phyloP scores from a whole-genome alignment of 2,113 vertebrate species.

The Synchiropus splendidus region DNA sequence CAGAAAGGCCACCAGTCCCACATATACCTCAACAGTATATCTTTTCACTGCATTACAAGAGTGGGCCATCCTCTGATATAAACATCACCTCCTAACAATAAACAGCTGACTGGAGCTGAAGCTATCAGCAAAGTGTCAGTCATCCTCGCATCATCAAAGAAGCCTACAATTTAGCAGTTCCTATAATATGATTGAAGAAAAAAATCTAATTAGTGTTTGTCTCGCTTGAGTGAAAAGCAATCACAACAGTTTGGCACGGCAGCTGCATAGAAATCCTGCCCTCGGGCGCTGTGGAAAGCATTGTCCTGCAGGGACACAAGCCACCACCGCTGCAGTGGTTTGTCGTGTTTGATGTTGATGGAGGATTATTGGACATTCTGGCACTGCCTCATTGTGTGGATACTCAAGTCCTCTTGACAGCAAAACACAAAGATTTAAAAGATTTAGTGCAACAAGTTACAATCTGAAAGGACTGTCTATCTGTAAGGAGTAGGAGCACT shows the following conservation, averaged over 20 bases:
- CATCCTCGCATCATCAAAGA: slow-evolving; percentile 38
- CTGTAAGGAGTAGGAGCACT: too few species aligned
- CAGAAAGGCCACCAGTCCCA: too few species aligned
- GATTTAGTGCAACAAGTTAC: too few species aligned
- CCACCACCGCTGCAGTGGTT: slow-evolving; percentile 39
- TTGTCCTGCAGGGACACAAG: slow-evolving; percentile 38
- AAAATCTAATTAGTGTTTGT: slow-evolving; percentile 67
- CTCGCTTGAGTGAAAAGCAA: slow-evolving; percentile 72
- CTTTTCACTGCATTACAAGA: too few species aligned
- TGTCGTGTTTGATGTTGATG: slow-evolving; percentile 12
- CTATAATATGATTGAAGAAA: slow-evolving; percentile 29
- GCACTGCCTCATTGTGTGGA: too few species aligned
- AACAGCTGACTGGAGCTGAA: slow-evolving; percentile 9
- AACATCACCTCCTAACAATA: slow-evolving; percentile 4
- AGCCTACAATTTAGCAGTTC: slow-evolving; percentile 47
- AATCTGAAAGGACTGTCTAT: too few species aligned
- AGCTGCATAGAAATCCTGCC: slow-evolving; percentile 52
- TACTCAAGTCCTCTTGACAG: too few species aligned
- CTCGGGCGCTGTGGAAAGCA: slow-evolving; percentile 31
- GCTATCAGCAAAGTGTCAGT: slow-evolving; percentile 42
- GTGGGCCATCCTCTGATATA: too few species aligned
- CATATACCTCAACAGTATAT: too few species aligned
- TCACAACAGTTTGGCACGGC: slow-evolving; percentile 57
- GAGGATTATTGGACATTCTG: too few species aligned
- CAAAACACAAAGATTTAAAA: too few species aligned